Conservation (phyloP, 2,888 invertebrate genomes). For the Camponotus fellah region DNA sequence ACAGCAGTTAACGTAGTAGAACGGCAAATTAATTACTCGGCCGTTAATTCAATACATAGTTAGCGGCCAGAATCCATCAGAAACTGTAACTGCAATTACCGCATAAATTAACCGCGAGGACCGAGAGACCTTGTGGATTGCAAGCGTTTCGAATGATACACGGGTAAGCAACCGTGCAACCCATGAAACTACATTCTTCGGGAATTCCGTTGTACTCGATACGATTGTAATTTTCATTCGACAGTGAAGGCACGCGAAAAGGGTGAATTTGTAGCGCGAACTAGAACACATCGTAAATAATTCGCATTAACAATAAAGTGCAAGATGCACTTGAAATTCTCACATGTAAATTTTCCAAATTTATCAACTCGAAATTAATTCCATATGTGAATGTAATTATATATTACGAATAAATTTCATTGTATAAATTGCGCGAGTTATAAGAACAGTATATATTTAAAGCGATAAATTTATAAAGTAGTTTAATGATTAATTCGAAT, state of each 20-base stretch:
- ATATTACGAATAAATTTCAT: constrained; percentile 2
- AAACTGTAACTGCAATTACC: constrained; percentile 35
- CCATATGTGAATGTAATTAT: constrained; percentile 5
- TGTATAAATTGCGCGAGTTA: background rate
- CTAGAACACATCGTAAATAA: constrained; percentile 39
- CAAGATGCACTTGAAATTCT: background rate
- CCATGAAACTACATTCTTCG: constrained; percentile 40
- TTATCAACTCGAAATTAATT: constrained; percentile 28
- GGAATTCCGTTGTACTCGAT: constrained; percentile 23
- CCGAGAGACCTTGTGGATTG: constrained; percentile 29
- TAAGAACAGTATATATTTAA: background rate
- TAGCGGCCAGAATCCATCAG: constrained; percentile 38
- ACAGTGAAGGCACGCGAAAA: background rate
- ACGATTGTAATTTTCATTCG: constrained; percentile 33
- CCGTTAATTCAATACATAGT: constrained; percentile 46
- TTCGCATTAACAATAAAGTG: constrained; percentile 29
- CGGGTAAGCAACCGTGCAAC: constrained; percentile 29
- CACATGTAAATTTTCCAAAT: constrained; percentile 31
- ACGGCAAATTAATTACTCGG: constrained; percentile 29
- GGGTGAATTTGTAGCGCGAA: constrained; percentile 13
- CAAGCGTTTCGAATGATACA: constrained; percentile 22
- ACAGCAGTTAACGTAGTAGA: background rate
- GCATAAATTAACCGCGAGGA: constrained; percentile 40
- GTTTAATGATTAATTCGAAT: background rate
- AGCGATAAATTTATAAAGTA: background rate